Evolutionary conservation across 53 echinoderm and acorn worm species (phyloP).

Genomic region (Holothuria scabra): DNA sequence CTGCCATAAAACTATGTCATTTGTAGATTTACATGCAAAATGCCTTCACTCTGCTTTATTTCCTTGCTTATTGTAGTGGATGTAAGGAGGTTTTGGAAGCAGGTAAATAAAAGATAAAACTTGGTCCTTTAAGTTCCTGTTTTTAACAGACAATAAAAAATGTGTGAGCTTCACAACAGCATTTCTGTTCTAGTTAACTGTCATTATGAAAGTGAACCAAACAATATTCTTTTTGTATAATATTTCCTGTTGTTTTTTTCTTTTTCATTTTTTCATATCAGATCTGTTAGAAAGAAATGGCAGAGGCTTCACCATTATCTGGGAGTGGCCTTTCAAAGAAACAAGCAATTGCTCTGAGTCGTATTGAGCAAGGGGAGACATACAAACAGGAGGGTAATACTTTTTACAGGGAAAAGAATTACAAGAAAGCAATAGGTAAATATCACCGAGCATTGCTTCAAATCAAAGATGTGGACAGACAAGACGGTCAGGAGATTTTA

Average conservation of each 20-base stretch:
- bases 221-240: background rate
- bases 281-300: constrained; percentile 35
- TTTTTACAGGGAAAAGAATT: constrained; percentile 67
- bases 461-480: constrained; percentile 68
- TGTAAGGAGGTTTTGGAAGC: no score
- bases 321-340: background rate
- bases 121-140: no score
- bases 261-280: background rate
- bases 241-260: background rate
- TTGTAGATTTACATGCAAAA: no score
- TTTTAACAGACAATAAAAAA: no score
- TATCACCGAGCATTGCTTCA: constrained; percentile 88
- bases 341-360: constrained; percentile 22
- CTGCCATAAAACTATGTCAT: no score
- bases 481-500: constrained; percentile 50
- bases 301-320: constrained; percentile 35
- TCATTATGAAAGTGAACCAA: no score
- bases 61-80: no score
- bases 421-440: constrained; percentile 81
- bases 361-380: constrained; percentile 63
- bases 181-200: no score
- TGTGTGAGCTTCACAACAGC: no score
- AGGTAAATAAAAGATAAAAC: no score
- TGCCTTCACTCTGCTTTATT: no score
- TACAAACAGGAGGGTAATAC: constrained; percentile 75